Evolutionary conservation across 2,113 vertebrate genomes (phyloP), one percentile per base, ranked within the genome.

Genomic region (Talpa occidentalis): DNA sequence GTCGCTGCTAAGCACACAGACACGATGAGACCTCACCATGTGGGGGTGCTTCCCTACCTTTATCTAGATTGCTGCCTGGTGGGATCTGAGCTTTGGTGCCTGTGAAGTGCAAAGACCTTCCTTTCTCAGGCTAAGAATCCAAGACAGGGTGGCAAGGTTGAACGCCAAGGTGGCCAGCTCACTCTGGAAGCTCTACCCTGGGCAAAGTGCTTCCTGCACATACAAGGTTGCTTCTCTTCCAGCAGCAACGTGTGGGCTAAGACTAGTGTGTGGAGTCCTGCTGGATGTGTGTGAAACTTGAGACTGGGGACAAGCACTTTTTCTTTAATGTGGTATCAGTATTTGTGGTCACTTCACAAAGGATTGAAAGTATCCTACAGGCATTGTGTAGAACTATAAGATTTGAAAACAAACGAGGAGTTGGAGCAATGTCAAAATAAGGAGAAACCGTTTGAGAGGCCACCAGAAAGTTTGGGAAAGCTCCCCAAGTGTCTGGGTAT

Each of bases 1-100:
- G 84, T 69, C 91, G 42, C 88, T 96, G 93, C 93, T 70, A 84
- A 97, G 95, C 94, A 92, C 96, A 98, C 94, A 96, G 95, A 62
- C 94, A 79, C 42, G 14, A 56, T 86, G 56, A 90, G 72, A 47
- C 37, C 56, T 84, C 49, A 4, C 44, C 60, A 64, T 67, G 52
- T 42, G 32, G 4, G 10, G 59, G 10, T 22, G 60, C 10, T 49
- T 52, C n/a, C n/a, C 28, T 67, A 30, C 52, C 40, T 52, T 73
- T 91, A 37, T 60, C 82, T 49, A n/a, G 67, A 32, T 35, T 81
- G 80, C 56, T 69, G 30, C 91, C 76, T 70, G 80, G 37, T n/a
- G 10, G 70, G 74, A 40, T 74, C 47, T 52, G 59, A 35, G 89
- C 42, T 74, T 80, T 79, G 30, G 12, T 81, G n/a, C 17, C 66